These are phyloP conservation scores for Anthoptus insignis DNA, from an alignment of 2,888 invertebrate species.

Conservation along the genomic window DNA sequence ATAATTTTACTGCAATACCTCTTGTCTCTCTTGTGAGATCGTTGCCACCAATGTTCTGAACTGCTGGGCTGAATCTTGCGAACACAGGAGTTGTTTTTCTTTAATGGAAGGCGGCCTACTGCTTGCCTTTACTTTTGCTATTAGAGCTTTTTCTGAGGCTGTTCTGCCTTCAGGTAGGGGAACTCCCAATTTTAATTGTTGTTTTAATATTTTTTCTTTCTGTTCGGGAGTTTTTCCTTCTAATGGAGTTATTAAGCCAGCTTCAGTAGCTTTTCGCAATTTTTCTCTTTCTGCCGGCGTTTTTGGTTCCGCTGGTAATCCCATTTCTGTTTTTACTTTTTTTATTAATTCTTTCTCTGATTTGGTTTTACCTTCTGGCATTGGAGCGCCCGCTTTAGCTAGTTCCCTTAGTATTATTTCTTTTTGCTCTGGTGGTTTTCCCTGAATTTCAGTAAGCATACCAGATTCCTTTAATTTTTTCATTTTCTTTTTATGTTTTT, in stretches of 20 bases:
- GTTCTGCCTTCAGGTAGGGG: conserved; percentile 43
- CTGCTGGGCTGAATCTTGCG: conserved; percentile 91
- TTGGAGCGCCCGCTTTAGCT: conserved; percentile 41
- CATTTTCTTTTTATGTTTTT: conserved; percentile 31
- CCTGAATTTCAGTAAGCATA: conserved; percentile 49
- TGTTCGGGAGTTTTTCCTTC: conserved; percentile 44
- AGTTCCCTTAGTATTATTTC: conserved; percentile 47
- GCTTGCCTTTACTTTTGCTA: conserved; percentile 42
- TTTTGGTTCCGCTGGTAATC: conserved; percentile 48
- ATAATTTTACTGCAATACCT: conserved; percentile 96
- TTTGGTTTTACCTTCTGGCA: conserved; percentile 48
- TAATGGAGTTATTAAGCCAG: conserved; percentile 42
- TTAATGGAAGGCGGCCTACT: conserved; percentile 25
- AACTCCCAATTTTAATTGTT: conserved; percentile 39
- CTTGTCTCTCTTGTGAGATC: conserved; percentile 93
- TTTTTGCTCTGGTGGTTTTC: conserved; percentile 52
- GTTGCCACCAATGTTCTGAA: conserved; percentile 94
- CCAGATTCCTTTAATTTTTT: conserved; percentile 50
- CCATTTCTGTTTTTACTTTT: conserved; percentile 47
- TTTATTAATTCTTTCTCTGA: conserved; percentile 53
- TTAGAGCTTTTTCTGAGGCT: conserved; percentile 42
- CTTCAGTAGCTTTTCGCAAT: conserved; percentile 47
- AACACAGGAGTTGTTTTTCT: conserved; percentile 92
- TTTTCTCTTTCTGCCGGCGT: conserved; percentile 38
- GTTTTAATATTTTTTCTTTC: conserved; percentile 45